A percentile compares a stretch with the other conserved stretches of the same genome.
phyloP scores from a whole-genome alignment of 2,797 vertebrate species.

The Lindbergichthys nudifrons region DNA sequence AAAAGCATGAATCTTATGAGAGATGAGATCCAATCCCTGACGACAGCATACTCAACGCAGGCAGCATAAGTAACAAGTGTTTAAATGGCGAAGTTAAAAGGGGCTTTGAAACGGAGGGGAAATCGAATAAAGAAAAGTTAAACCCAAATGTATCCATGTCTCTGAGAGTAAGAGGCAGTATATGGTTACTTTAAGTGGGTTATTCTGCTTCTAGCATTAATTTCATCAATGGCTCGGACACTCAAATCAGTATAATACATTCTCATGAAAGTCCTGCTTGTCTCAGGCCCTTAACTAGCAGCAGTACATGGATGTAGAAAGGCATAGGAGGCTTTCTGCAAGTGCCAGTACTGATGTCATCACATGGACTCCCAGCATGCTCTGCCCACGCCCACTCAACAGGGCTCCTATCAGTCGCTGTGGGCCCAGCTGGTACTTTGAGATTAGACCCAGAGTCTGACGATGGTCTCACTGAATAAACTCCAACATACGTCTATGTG shows the following conservation, averaged over 20 bases:
- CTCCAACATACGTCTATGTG: not conserved
- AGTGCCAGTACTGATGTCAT: conserved; percentile 3
- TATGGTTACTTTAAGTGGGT: not conserved
- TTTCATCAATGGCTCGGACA: not conserved
- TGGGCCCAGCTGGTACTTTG: conserved; percentile 62
- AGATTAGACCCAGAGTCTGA: conserved; percentile 75
- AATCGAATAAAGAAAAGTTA: too few species aligned
- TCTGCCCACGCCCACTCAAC: conserved; percentile 60
- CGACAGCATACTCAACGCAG: not conserved
- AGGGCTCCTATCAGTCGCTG: conserved; percentile 71
- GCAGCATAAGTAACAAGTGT: not conserved
- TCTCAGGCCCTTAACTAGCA: not conserved
- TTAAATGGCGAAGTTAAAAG: too few species aligned
- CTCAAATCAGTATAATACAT: not conserved
- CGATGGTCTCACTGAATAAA: not conserved
- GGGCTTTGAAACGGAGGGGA: too few species aligned
- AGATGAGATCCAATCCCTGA: conserved; percentile 43
- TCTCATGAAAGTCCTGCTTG: not conserved
- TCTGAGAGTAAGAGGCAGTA: not conserved
- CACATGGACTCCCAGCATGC: conserved; percentile 4
- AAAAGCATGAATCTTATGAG: conserved; percentile 29
- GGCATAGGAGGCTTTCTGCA: conserved; percentile 1
- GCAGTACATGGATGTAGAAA: not conserved
- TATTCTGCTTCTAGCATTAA: not conserved
- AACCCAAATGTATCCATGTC: not conserved